phyloP scores from a whole-genome alignment of 2,113 vertebrate species.

The Campylorhamphus procurvoides region DNA sequence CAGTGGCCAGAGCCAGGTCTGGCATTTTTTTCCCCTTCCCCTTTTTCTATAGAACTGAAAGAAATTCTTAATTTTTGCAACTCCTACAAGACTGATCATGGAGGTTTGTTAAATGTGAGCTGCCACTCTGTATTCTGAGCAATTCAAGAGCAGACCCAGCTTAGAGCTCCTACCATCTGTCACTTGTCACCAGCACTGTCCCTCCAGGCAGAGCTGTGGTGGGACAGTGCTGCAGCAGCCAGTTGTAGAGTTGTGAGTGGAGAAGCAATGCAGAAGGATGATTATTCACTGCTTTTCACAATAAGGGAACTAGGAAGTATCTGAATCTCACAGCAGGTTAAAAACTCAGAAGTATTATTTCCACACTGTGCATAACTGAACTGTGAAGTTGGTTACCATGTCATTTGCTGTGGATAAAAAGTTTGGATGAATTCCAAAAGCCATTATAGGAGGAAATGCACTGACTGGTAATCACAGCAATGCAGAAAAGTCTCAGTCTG shows the following conservation, averaged over 20 bases:
- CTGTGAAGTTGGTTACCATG: background rate
- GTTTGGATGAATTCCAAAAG: background rate
- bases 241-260: background rate
- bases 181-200: background rate
- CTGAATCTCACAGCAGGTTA: background rate
- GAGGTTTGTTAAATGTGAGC: background rate
- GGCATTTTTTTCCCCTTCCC: fast-evolving
- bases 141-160: background rate
- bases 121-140: background rate
- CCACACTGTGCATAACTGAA: background rate
- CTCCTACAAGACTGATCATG: background rate
- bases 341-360: background rate
- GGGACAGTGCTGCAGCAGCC: background rate
- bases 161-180: background rate
- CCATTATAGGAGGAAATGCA: background rate
- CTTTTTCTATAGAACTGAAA: background rate
- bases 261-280: background rate
- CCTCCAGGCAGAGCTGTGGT: background rate
- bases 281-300: background rate
- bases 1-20: background rate
- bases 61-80: background rate
- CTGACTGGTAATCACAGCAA: background rate
- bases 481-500: background rate
- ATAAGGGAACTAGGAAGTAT: background rate
- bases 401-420: background rate